Evolutionary conservation across 1,140 invertebrate species (phyloP).

Genomic region (Pseudoatta argentina): DNA sequence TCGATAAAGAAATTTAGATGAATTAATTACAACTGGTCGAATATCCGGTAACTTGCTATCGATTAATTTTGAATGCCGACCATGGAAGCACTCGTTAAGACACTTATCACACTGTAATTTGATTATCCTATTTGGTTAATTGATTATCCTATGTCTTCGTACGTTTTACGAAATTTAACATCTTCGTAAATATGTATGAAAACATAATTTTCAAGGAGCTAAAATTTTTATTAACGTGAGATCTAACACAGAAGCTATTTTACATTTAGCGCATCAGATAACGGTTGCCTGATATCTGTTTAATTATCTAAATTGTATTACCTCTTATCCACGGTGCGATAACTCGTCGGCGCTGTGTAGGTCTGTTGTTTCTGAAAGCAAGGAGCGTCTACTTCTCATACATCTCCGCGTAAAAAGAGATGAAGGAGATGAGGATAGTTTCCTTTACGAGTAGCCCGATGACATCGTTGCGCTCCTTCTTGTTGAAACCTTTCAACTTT

Average conservation of each 20-base stretch:
- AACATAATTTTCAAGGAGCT: background rate
- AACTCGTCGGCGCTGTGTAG: constrained; percentile 49
- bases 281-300: constrained; percentile 76
- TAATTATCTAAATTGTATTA: constrained; percentile 82
- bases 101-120: constrained; percentile 18
- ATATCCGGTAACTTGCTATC: constrained; percentile 60
- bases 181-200: background rate
- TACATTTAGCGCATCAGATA: constrained; percentile 70
- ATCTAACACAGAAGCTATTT: constrained; percentile 62
- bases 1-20: constrained; percentile 61
- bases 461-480: constrained; percentile 18
- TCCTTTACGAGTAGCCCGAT: constrained; percentile 48
- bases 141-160: background rate
- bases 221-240: constrained; percentile 41
- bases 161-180: background rate
- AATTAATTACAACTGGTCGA: constrained; percentile 69
- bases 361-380: constrained; percentile 58
- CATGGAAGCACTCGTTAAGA: constrained; percentile 36
- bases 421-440: constrained; percentile 11
- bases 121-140: constrained; percentile 19
- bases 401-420: constrained; percentile 51
- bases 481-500: background rate
- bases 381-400: constrained; percentile 44
- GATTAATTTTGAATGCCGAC: constrained; percentile 68
- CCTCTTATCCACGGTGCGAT: constrained; percentile 66